Evolutionary conservation across 2,113 vertebrate species (phyloP), one percentile per base, ranked within the genome.

Genomic region (Oreochromis spilurus): DNA sequence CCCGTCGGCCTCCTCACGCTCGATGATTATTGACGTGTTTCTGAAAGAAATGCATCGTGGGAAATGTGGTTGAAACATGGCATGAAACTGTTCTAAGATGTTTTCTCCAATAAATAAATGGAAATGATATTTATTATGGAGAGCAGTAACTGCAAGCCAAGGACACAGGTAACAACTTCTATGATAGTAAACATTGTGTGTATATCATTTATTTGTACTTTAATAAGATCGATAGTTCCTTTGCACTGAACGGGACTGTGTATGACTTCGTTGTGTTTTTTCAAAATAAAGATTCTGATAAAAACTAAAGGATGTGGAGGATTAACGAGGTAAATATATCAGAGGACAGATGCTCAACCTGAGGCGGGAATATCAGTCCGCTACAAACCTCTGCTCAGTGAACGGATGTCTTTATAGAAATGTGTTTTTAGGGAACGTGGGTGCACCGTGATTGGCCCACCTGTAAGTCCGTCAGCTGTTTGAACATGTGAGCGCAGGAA

Each of bases 221-320:
- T 10, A 6, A 6, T 60, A 34, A 62, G 16, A 1, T 4, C 0
- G 16, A 62, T 10, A 19, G 29, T 7, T 62, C 58, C 58, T 53
- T n/a, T 53, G 19, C 19, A 53, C 52, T 5, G 5, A 21, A 53
- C 5, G 5, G 52, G 52, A 53, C 52, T 62, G 58, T 19, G 58
- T 62, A 34, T 0, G 16, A 19, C 5, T 19, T 17, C 31, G 0
- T 1, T 0, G 29, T 62, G 58, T 6, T 1, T 2, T 60, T 62
- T 19, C 16, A 62, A 62, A 62, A 62, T 19, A 62, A 19, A 62
- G 29, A 6, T 34, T 34, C 16, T 4, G 58, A 62, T 34, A 4
- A 19, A 0, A 29, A 19, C 58, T 34, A 2, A 10, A 34, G 29
- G 40, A 43, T 43, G 43, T 14, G 43, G 43, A 45, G 12, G 5